These are phyloP conservation scores for Caretta caretta DNA, from an alignment of 2,113 vertebrate species.

Conservation along the genomic window DNA sequence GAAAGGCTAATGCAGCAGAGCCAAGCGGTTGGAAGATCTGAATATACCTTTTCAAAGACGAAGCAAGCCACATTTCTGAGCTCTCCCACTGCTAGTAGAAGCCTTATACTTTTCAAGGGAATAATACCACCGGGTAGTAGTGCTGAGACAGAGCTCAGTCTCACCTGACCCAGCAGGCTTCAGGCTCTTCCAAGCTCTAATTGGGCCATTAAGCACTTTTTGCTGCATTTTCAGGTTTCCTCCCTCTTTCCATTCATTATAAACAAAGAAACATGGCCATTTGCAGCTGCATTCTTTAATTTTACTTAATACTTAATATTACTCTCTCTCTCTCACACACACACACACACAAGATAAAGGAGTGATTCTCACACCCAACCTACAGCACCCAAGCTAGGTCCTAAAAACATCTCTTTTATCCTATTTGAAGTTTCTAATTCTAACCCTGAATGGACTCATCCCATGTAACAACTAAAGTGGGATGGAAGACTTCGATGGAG, in stretches of 20 bases:
- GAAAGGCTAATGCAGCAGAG: rapidly evolving
- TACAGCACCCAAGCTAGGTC: neutral
- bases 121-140: rapidly evolving
- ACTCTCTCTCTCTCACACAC: neutral
- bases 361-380: neutral
- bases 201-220: neutral
- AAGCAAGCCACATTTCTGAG: neutral
- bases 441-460: neutral
- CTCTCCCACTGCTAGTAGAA: neutral
- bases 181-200: neutral
- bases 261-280: neutral
- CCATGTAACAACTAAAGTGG: neutral
- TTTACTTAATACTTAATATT: neutral
- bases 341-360: neutral
- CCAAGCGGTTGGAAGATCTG: neutral
- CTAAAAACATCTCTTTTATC: neutral
- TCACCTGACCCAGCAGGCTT: neutral
- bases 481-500: neutral
- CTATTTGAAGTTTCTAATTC: neutral
- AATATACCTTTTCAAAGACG: neutral
- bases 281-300: neutral
- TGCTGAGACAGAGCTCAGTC: neutral
- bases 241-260: neutral
- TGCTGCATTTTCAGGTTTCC: neutral
- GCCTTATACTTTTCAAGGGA: neutral